phyloP scores from a whole-genome alignment of 2,888 invertebrate genomes.

The Lepidochrysops patricia region DNA sequence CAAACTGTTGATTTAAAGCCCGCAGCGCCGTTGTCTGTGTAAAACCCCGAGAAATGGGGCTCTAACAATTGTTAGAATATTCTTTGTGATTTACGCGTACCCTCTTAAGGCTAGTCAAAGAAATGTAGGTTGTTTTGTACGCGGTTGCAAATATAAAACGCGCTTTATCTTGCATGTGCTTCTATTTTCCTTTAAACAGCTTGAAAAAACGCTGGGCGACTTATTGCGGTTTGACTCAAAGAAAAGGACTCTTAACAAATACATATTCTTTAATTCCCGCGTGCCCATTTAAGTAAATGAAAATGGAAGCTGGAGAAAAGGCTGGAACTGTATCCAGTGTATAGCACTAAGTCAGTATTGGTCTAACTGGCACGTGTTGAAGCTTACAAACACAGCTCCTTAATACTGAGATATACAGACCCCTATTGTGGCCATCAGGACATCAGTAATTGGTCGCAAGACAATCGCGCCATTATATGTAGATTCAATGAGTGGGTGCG shows the following conservation, averaged over 20 bases:
- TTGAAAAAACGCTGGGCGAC: neutral
- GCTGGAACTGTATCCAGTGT: too few relatives aligned
- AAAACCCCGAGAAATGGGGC: neutral
- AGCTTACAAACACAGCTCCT: too few relatives aligned
- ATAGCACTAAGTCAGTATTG: too few relatives aligned
- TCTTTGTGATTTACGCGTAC: slow-evolving; percentile 12
- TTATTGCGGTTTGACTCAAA: neutral
- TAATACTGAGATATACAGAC: too few relatives aligned
- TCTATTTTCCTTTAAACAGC: neutral
- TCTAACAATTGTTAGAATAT: slow-evolving; percentile 10
- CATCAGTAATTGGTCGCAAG: neutral
- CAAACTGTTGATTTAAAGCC: neutral
- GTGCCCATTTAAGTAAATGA: neutral
- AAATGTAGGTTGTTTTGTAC: slow-evolving; percentile 10
- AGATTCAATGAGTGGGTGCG: slow-evolving; percentile 4
- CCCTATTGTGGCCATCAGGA: neutral
- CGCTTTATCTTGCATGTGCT: neutral
- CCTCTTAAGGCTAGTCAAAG: slow-evolving; percentile 13
- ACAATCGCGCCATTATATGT: slow-evolving; percentile 10
- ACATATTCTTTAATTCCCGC: neutral
- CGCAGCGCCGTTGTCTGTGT: neutral
- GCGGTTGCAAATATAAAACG: slow-evolving; percentile 1
- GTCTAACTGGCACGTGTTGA: too few relatives aligned
- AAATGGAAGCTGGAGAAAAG: neutral
- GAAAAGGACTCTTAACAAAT: neutral